A percentile compares a stretch with the other conserved stretches of the same genome.
phyloP scores from a whole-genome alignment of 2,888 invertebrate genomes.

The Agrochola litura region DNA sequence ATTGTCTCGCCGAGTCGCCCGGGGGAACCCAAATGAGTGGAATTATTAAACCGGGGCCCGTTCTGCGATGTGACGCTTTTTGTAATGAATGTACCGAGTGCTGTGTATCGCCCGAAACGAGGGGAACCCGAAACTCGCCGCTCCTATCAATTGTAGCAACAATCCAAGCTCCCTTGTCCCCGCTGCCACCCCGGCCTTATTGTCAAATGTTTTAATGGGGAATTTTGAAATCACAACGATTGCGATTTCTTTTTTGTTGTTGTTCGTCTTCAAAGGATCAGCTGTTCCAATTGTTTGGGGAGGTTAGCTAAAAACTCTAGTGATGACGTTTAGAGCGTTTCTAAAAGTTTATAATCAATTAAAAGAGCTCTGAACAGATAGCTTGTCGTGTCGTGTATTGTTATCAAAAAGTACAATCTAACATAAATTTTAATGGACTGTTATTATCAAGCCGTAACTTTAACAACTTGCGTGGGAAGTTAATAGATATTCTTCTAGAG shows the following conservation, averaged over 20 bases:
- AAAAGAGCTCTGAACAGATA: not conserved
- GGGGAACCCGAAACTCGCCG: constrained; percentile 67
- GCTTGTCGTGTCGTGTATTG: constrained; percentile 11
- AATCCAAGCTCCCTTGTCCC: constrained; percentile 69
- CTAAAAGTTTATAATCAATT: constrained; percentile 1
- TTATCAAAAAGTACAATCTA: constrained; percentile 24
- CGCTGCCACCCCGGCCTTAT: constrained; percentile 74
- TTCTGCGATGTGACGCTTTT: constrained; percentile 88
- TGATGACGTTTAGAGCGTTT: not conserved
- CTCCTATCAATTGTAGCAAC: constrained; percentile 78
- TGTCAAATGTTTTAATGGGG: constrained; percentile 76
- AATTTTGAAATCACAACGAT: constrained; percentile 71
- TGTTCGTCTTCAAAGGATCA: constrained; percentile 67
- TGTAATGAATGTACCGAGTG: constrained; percentile 86
- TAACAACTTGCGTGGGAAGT: constrained; percentile 34
- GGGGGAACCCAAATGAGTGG: constrained; percentile 88
- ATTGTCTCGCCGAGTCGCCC: constrained; percentile 85
- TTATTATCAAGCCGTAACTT: constrained; percentile 37
- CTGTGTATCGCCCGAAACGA: constrained; percentile 62
- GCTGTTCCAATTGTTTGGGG: constrained; percentile 67
- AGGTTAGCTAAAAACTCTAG: constrained; percentile 12
- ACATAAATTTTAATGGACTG: constrained; percentile 23
- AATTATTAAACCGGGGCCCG: constrained; percentile 88
- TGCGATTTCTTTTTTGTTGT: constrained; percentile 66
- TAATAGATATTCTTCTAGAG: constrained; percentile 24